Conservation (phyloP, 2,113 vertebrate species). For the Rhadina sibilatrix region DNA sequence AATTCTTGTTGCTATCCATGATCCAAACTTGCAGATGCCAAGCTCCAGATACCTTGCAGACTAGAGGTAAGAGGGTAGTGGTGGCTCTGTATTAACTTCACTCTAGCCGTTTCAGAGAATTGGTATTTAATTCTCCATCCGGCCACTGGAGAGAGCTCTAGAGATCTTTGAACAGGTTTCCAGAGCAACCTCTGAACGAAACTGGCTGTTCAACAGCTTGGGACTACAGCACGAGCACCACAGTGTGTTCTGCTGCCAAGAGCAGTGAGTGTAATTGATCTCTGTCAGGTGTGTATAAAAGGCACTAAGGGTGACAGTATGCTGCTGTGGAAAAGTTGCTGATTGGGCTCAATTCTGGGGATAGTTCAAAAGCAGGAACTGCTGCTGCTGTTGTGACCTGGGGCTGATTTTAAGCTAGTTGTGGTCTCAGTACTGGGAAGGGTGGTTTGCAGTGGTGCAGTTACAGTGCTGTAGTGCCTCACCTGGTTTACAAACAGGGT, state of each 20-base stretch:
- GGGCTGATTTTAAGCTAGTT: background rate
- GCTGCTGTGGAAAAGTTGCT: background rate
- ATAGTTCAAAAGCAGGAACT: background rate
- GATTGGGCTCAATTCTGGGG: background rate
- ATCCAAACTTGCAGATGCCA: background rate
- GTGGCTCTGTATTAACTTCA: background rate
- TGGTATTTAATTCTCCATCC: conserved; percentile 1
- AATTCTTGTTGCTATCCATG: background rate
- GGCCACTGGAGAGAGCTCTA: conserved; percentile 58
- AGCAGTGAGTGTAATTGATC: background rate
- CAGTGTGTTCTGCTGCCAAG: background rate
- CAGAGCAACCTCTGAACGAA: background rate
- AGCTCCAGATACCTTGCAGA: background rate
- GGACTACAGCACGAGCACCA: background rate
- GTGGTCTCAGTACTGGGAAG: background rate
- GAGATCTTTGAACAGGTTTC: background rate
- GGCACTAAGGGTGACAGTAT: background rate
- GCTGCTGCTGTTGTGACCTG: background rate
- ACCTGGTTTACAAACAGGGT: background rate
- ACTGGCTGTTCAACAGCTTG: background rate
- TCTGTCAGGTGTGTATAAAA: background rate
- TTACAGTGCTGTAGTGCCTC: background rate
- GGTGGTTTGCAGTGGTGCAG: background rate
- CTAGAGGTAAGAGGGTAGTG: background rate
- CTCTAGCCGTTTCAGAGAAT: background rate